These are phyloP conservation scores for Australoheros scitulus DNA, from an alignment of 2,113 vertebrate genomes.

Conservation along the genomic window DNA sequence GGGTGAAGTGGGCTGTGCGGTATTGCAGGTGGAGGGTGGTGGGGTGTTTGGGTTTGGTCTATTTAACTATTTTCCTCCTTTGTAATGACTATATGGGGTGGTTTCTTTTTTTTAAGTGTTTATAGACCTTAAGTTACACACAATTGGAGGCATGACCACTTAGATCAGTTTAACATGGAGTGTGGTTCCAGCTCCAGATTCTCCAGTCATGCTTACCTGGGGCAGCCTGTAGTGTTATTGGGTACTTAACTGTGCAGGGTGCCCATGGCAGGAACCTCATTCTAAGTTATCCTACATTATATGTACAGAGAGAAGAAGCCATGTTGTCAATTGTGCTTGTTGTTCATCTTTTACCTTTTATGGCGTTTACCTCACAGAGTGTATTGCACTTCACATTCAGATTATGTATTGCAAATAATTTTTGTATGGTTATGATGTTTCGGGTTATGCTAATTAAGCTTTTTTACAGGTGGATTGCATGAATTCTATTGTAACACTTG, in stretches of 20 bases:
- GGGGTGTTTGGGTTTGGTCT: background rate
- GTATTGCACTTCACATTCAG: background rate
- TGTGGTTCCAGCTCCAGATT: background rate
- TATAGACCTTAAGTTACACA: background rate
- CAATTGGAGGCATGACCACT: too few relatives aligned
- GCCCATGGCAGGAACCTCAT: fast-evolving
- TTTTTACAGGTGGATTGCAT: background rate
- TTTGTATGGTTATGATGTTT: background rate
- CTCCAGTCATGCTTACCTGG: background rate
- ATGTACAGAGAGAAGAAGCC: background rate
- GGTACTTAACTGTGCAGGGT: background rate
- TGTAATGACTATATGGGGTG: fast-evolving
- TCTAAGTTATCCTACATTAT: background rate
- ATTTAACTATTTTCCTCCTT: background rate
- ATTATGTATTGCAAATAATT: fast-evolving
- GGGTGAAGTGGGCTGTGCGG: background rate
- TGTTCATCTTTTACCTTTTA: too few relatives aligned
- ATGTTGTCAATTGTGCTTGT: background rate
- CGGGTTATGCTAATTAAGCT: too few relatives aligned
- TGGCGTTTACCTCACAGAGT: too few relatives aligned
- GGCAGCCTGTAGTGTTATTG: background rate
- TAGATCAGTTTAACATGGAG: background rate
- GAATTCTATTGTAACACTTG: background rate
- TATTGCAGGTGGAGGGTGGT: background rate
- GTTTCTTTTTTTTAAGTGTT: background rate